These are phyloP conservation scores for Cancer borealis DNA, from an alignment of 2,888 invertebrate species.

Conservation along the genomic window DNA sequence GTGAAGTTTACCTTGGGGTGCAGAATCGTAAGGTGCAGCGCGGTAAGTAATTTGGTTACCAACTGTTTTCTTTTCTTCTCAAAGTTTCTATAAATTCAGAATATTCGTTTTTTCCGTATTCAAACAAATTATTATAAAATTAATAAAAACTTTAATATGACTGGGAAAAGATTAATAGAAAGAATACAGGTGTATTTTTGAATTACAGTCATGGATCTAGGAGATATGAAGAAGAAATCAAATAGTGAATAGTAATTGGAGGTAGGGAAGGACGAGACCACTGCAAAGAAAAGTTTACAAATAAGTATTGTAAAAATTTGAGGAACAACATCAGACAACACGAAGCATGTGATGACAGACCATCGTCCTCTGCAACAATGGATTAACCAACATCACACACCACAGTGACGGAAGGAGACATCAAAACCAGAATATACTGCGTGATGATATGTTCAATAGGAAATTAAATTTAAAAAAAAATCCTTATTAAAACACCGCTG, in stretches of 20 bases:
- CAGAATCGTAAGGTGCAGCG: neutral
- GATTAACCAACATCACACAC: no score
- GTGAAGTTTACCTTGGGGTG: neutral
- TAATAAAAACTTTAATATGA: neutral
- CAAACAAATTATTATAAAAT: neutral
- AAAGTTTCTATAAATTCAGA: neutral
- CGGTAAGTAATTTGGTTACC: neutral
- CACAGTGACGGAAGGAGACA: no score
- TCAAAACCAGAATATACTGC: no score
- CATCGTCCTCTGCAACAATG: no score
- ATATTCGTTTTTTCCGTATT: neutral
- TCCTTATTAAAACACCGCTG: no score
- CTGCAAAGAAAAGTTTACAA: no score
- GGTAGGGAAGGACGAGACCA: no score
- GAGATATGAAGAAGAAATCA: neutral
- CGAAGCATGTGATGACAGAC: no score
- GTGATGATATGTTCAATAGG: no score
- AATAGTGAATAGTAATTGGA: neutral
- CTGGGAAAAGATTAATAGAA: neutral
- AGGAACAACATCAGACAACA: no score
- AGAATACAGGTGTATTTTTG: neutral
- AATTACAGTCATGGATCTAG: neutral
- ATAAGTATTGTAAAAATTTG: no score
- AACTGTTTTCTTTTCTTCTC: neutral
- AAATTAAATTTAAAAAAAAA: no score